Evolutionary conservation across 1,140 invertebrate species (phyloP).

Genomic region (Armadillidium nasatum): DNA sequence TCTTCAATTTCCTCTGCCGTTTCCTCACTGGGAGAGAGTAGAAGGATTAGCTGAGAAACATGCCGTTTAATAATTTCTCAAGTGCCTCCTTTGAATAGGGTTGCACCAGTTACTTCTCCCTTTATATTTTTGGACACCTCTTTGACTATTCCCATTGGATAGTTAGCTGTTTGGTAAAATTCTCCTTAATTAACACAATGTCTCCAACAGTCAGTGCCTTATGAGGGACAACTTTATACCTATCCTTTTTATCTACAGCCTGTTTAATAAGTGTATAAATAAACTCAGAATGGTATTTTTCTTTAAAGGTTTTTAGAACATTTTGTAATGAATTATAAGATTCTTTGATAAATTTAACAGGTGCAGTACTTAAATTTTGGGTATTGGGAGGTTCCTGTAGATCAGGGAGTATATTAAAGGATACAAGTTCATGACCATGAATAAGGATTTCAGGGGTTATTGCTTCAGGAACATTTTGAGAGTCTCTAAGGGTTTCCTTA

Average conservation of each 20-base stretch:
- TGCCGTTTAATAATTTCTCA: background rate
- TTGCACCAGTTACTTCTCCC: slow-evolving; percentile 12
- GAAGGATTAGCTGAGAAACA: background rate
- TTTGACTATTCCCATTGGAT: background rate
- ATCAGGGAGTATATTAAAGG: background rate
- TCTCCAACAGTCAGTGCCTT: background rate
- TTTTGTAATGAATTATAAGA: background rate
- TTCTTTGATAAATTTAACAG: background rate
- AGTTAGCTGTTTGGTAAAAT: background rate
- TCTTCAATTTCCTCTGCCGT: too few relatives aligned
- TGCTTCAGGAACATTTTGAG: background rate
- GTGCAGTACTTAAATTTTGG: background rate
- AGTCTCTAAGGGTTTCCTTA: slow-evolving; percentile 7
- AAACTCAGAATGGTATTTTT: slow-evolving; percentile 12
- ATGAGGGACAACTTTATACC: slow-evolving; percentile 12
- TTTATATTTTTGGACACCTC: background rate
- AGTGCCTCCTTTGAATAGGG: slow-evolving; percentile 6
- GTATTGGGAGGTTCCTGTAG: background rate
- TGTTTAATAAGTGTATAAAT: background rate
- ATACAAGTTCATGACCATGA: background rate
- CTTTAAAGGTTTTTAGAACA: background rate
- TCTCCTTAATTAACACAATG: slow-evolving; percentile 13
- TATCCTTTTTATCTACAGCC: slow-evolving; percentile 1
- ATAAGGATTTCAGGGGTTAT: slow-evolving; percentile 13
- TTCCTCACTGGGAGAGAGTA: background rate